Percentiles rank a stretch among this genome's conserved stretches.
Conservation (phyloP, 2,113 vertebrate species). For the Stigmatopora argus region DNA sequence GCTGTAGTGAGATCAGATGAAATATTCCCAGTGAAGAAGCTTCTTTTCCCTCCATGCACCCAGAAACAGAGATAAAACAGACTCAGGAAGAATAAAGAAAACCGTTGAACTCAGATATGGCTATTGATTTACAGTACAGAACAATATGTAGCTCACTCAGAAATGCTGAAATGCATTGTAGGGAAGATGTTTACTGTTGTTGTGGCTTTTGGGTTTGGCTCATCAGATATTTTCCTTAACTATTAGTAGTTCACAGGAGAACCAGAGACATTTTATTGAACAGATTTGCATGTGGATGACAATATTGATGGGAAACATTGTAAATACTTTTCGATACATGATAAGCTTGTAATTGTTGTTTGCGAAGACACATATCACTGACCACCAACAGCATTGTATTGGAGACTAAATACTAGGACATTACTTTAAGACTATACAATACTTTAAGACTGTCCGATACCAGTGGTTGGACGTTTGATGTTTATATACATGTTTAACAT, state of each 20-base stretch:
- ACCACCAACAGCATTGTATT: neutral
- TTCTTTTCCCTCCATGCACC: constrained; percentile 27
- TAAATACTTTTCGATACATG: neutral
- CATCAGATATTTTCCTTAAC: constrained; percentile 29
- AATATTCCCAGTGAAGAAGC: constrained; percentile 35
- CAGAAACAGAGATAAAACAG: constrained; percentile 43
- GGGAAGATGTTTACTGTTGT: constrained; percentile 21
- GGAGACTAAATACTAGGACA: neutral
- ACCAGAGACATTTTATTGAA: neutral
- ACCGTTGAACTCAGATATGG: constrained; percentile 14
- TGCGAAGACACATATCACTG: neutral
- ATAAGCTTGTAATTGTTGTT: neutral
- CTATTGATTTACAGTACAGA: constrained; percentile 24
- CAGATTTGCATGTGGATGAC: neutral
- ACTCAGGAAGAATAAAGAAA: constrained; percentile 21
- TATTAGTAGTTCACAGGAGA: neutral
- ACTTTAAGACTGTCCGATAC: neutral
- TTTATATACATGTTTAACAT: no score
- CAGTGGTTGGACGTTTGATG: neutral
- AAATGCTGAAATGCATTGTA: constrained; percentile 43
- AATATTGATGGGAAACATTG: neutral
- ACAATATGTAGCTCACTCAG: neutral
- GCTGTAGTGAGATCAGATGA: constrained; percentile 40
- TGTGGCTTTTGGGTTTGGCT: constrained; percentile 43
- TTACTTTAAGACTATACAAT: neutral